Conservation (phyloP, 2,113 vertebrate genomes). For the Gallinago paraguaiae region DNA sequence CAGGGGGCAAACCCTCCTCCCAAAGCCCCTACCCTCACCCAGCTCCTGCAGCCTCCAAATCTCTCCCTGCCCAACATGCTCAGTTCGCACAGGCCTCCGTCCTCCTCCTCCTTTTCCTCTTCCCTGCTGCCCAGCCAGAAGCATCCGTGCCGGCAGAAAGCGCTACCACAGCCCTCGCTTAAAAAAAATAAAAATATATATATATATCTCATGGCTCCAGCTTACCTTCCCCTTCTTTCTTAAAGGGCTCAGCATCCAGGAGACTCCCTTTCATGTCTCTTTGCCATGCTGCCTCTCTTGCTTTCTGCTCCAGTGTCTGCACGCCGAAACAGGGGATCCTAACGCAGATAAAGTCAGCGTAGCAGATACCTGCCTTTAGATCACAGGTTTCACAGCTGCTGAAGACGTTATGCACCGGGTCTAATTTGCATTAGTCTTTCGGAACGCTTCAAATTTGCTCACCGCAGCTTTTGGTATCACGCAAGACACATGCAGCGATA, state of each 20-base stretch:
- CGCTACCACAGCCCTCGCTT: neutral
- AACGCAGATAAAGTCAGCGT: neutral
- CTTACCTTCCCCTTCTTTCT: constrained; percentile 25
- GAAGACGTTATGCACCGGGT: neutral
- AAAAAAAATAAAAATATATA: neutral
- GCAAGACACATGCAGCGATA: neutral
- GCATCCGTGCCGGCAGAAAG: neutral
- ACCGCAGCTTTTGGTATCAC: neutral
- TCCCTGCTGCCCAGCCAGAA: neutral
- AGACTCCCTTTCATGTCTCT: neutral
- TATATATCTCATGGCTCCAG: neutral
- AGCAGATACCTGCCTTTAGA: neutral
- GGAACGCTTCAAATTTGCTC: neutral
- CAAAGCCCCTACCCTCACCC: neutral
- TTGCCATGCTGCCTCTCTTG: neutral
- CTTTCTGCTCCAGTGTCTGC: neutral
- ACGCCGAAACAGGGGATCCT: neutral
- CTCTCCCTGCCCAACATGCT: neutral
- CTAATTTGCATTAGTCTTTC: constrained; percentile 27
- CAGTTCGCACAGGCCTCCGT: neutral
- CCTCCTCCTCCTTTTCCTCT: neutral
- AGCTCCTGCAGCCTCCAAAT: neutral
- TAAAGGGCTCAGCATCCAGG: neutral
- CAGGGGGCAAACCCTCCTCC: neutral
- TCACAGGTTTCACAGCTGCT: constrained; percentile 19